Conservation (phyloP, 2,797 vertebrate species). For the Propithecus deckenii region DNA sequence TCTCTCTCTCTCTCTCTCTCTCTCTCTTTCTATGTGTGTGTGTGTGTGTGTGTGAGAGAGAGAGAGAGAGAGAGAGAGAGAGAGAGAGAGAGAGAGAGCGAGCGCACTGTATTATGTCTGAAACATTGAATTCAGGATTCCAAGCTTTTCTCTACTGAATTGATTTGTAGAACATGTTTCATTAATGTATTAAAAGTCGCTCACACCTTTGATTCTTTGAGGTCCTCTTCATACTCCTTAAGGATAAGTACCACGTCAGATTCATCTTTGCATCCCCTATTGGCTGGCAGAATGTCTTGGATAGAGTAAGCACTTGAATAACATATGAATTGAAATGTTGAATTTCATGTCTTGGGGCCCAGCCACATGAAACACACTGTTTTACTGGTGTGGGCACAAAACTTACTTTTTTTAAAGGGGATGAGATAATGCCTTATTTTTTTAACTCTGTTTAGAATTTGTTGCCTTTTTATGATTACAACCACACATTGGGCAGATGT, state of each 20-base stretch:
- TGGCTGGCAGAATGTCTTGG: background rate
- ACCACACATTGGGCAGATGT: conserved; percentile 42
- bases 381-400: background rate
- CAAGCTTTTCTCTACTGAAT: background rate
- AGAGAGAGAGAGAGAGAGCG: background rate
- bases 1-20: no score
- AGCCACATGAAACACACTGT: conserved; percentile 10
- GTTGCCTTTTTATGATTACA: conserved; percentile 58
- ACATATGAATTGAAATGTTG: background rate
- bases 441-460: conserved; percentile 23
- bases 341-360: conserved; percentile 27
- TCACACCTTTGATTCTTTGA: conserved; percentile 11
- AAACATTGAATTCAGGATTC: conserved; percentile 30
- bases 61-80: background rate
- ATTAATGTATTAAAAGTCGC: conserved; percentile 39
- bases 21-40: no score
- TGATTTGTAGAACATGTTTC: background rate
- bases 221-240: conserved; percentile 15
- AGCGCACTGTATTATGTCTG: background rate
- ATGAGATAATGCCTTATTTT: conserved; percentile 25
- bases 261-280: background rate
- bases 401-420: background rate
- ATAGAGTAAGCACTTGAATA: conserved; percentile 3
- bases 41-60: background rate
- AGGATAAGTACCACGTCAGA: background rate